Conservation (phyloP, 2,797 vertebrate species). For the Micromesistius poutassou region DNA sequence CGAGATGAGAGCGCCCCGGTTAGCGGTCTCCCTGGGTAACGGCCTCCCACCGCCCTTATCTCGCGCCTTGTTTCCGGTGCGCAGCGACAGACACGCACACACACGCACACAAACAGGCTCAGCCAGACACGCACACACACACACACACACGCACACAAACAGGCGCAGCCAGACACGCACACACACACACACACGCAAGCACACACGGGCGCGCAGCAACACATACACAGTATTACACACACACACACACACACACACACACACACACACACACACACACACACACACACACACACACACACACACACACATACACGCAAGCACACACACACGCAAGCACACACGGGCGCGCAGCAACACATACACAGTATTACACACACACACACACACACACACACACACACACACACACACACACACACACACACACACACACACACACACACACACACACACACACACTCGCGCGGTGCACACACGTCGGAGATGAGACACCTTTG, state of each 20-base stretch:
- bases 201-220: neutral
- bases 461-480: neutral
- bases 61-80: conserved; percentile 37
- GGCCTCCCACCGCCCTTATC: conserved; percentile 24
- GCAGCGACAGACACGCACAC: conserved; percentile 11
- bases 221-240: no score
- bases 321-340: conserved; percentile 14
- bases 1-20: conserved; percentile 61
- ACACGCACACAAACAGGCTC: neutral
- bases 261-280: conserved; percentile 6
- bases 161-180: conserved; percentile 57
- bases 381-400: conserved; percentile 17
- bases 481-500: neutral
- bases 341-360: no score
- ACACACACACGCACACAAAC: neutral
- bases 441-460: conserved; percentile 21
- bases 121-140: neutral
- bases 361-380: no score
- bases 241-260: conserved; percentile 15
- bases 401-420: conserved; percentile 3
- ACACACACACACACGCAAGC: no score
- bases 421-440: conserved; percentile 12
- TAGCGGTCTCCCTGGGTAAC: conserved; percentile 48
- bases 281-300: conserved; percentile 12
- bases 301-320: conserved; percentile 12